phyloP scores from a whole-genome alignment of 2,797 vertebrate genomes.

The Chloroceryle inda region DNA sequence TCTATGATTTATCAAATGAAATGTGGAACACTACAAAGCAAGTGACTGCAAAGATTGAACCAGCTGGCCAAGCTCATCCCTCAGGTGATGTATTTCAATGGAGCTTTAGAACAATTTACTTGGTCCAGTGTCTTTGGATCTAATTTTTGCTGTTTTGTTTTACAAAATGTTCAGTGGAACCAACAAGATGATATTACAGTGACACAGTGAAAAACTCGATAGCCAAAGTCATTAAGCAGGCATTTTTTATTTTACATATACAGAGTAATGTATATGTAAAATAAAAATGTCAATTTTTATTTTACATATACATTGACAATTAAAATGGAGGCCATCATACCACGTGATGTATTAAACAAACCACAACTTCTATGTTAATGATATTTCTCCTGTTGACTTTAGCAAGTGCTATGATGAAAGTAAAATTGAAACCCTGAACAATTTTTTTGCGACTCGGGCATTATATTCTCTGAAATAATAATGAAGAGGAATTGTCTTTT shows the following conservation, averaged over 20 bases:
- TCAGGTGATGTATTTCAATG: background rate
- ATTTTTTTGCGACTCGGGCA: background rate
- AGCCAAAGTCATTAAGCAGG: no score
- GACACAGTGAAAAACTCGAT: no score
- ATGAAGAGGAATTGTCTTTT: background rate
- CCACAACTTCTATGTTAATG: background rate
- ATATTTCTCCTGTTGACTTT: background rate
- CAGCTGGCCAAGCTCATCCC: background rate
- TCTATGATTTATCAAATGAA: background rate
- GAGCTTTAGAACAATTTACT: background rate
- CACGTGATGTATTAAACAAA: background rate
- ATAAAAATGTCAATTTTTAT: no score
- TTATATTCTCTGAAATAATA: constrained; percentile 13
- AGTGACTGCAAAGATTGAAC: background rate
- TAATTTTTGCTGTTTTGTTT: background rate
- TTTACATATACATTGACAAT: background rate
- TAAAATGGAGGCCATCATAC: background rate
- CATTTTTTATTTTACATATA: no score
- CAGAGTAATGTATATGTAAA: background rate
- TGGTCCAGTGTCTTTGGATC: background rate
- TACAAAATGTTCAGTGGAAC: background rate
- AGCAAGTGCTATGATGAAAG: background rate
- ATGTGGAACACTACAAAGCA: background rate
- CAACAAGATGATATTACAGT: background rate
- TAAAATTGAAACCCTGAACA: background rate